Conservation (phyloP, 1,140 invertebrate genomes). For the Macrosteles quadrilineatus region DNA sequence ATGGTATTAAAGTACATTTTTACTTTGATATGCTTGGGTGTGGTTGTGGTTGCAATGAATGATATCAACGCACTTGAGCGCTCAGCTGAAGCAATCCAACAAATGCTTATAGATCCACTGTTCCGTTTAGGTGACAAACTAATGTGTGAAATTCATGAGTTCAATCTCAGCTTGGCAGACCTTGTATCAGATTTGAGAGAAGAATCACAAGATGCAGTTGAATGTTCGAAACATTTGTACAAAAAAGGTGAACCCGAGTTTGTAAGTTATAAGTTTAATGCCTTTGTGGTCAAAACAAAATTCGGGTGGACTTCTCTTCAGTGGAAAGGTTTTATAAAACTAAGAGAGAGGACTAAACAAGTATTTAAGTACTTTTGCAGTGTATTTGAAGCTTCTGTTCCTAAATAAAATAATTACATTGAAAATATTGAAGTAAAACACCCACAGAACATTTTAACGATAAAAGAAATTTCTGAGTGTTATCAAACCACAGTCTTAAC, state of each 20-base stretch:
- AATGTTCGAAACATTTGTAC: background rate
- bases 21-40: no score
- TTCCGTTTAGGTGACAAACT: background rate
- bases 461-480: no score
- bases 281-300: background rate
- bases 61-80: no score
- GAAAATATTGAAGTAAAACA: no score
- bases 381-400: background rate
- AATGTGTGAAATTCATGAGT: background rate
- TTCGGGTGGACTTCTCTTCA: background rate
- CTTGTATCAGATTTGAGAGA: background rate
- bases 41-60: no score
- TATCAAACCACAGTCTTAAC: no score
- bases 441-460: no score
- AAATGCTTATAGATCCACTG: background rate
- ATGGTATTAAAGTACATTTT: no score
- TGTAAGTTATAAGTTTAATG: background rate
- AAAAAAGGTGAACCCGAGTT: constrained; percentile 3
- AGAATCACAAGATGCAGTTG: background rate
- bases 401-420: no score
- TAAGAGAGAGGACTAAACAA: background rate
- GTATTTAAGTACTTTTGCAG: constrained; percentile 2
- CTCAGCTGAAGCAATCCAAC: background rate
- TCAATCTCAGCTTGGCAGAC: background rate
- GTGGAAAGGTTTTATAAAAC: background rate